Evolutionary conservation across 2,113 vertebrate genomes (phyloP).

Genomic region (Tragelaphus strepsiceros): DNA sequence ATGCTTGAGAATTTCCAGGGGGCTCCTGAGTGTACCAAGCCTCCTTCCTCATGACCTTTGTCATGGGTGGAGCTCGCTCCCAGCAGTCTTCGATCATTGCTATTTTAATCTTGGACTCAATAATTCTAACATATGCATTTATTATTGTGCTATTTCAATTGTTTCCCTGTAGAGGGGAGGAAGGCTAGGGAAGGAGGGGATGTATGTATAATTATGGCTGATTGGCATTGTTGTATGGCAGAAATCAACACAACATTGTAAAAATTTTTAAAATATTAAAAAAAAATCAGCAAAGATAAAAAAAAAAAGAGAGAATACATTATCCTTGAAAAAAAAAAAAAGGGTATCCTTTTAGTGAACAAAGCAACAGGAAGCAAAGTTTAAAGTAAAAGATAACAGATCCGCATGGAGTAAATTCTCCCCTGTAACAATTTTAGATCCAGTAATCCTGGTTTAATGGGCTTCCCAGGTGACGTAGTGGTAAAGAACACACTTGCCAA

Average conservation of each 20-base stretch:
- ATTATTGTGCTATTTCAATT: neutral
- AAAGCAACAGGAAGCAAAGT: neutral
- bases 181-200: neutral
- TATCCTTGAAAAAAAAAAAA: neutral
- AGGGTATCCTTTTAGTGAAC: neutral
- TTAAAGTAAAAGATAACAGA: neutral
- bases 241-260: neutral
- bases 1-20: too few species aligned
- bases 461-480: neutral
- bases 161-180: neutral
- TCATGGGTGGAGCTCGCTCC: too few species aligned
- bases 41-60: too few species aligned
- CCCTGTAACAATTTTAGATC: neutral
- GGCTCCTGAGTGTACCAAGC: too few species aligned
- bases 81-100: conserved; percentile 29
- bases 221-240: neutral
- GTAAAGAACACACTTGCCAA: neutral
- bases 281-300: neutral
- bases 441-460: neutral
- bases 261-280: neutral
- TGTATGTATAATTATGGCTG: neutral
- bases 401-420: neutral
- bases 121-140: conserved; percentile 28
- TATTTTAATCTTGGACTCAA: conserved; percentile 43
- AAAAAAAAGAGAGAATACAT: neutral